phyloP scores from a whole-genome alignment of 1,140 invertebrate species.

The Drusus annulatus region DNA sequence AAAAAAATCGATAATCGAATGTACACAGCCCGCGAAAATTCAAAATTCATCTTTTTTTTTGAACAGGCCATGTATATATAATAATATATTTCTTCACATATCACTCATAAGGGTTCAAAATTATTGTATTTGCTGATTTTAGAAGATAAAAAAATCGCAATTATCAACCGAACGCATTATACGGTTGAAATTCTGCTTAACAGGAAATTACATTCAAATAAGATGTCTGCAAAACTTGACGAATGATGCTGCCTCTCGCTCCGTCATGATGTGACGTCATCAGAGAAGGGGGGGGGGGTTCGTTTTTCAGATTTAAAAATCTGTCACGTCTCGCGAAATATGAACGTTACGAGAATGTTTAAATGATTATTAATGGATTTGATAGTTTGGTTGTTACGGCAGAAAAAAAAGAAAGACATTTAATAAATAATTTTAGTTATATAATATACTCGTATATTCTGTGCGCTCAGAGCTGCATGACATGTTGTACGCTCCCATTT shows the following conservation, averaged over 20 bases:
- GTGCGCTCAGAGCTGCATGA: too few relatives aligned
- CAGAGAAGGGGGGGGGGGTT: neutral
- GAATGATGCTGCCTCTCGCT: conserved; percentile 39
- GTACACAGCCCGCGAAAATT: too few relatives aligned
- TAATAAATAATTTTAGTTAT: neutral
- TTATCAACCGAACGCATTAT: conserved; percentile 2
- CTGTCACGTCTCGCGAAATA: neutral
- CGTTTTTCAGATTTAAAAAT: neutral
- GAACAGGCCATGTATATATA: too few relatives aligned
- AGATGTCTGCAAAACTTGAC: conserved; percentile 42
- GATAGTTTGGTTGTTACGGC: neutral
- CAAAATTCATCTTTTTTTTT: too few relatives aligned
- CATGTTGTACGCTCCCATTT: too few relatives aligned
- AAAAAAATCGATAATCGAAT: too few relatives aligned
- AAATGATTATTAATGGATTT: conserved; percentile 9
- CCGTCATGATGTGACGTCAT: neutral
- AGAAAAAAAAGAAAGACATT: neutral
- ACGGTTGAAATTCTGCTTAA: conserved; percentile 1
- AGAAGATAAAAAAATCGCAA: too few relatives aligned
- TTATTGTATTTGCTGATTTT: too few relatives aligned
- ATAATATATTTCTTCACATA: too few relatives aligned
- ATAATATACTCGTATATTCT: too few relatives aligned
- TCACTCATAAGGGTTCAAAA: too few relatives aligned
- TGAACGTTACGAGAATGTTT: neutral
- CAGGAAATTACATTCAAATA: conserved; percentile 55